These are phyloP conservation scores for Muschampia staudingeri DNA, from an alignment of 2,888 invertebrate genomes.

Conservation along the genomic window DNA sequence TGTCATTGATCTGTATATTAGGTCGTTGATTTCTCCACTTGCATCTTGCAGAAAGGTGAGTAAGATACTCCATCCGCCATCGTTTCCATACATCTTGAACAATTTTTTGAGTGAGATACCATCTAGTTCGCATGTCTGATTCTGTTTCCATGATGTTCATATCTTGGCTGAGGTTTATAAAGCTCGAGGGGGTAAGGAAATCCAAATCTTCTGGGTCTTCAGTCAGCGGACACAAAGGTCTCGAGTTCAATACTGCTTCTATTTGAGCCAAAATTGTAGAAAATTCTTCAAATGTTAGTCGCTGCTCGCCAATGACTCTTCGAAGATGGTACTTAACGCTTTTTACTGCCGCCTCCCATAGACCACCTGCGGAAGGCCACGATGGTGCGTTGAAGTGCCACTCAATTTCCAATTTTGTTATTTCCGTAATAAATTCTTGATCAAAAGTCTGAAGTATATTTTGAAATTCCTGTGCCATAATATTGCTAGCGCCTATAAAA, in stretches of 20 bases:
- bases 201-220: conserved; percentile 47
- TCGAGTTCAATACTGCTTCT: conserved; percentile 38
- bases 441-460: too few relatives aligned
- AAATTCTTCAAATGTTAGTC: conserved; percentile 25
- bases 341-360: too few relatives aligned
- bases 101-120: conserved; percentile 40
- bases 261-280: conserved; percentile 26
- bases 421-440: too few relatives aligned
- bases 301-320: conserved; percentile 15
- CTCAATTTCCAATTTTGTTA: too few relatives aligned
- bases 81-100: conserved; percentile 49
- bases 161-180: background rate
- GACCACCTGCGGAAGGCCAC: too few relatives aligned
- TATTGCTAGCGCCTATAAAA: too few relatives aligned
- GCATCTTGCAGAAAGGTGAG: conserved; percentile 9
- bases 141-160: conserved; percentile 51
- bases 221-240: conserved; percentile 36
- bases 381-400: too few relatives aligned
- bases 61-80: conserved; percentile 53
- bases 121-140: conserved; percentile 53
- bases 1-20: conserved; percentile 47
- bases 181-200: conserved; percentile 35
- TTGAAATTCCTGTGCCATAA: too few relatives aligned
- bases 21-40: conserved; percentile 39
- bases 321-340: conserved; percentile 11